Evolutionary conservation across 2,888 invertebrate species (phyloP), one percentile per base, ranked within the genome.

Genomic region (Sericinus montela): DNA sequence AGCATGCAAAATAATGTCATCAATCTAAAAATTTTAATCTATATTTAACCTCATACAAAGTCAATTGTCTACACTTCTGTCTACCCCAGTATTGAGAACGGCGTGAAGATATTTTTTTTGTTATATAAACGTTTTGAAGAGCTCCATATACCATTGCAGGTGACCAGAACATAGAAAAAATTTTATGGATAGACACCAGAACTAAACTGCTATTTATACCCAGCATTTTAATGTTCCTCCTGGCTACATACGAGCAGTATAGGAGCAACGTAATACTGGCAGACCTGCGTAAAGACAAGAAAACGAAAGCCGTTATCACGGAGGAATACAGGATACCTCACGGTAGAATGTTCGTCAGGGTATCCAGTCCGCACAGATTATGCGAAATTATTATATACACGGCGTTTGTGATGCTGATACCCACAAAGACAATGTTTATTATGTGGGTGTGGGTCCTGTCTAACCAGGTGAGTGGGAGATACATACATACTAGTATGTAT

Each of bases 281-380:
- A 0, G 92, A 92, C 69, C 83, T 97, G 37, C 89, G 98, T 3
- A 95, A 92, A 81, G 91, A 94, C 72, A 84, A 91, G 59, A 90
- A 90, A 66, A 92, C 92, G 57, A 94, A 94, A 1, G 68, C 89
- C 53, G 89, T 94, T 0, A 89, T 93, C 0, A 92, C 92, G 0
- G 92, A 93, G 47, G 90, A 91, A 13, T 94, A 97, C 74, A 90
- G 91, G 52, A 79, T 97, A 57, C 97, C 97, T 0, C 72, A 80
- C 30, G 96, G 96, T 1, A 93, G 94, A 42, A 90, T 93, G 79
- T 98, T 97, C 69, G 89, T 94, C 30, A 88, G 90, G 48, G 89
- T 97, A 0, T 95, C 97, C 0, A 94, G 94, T 48, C 97, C 97
- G 0, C 95, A 97, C 63, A 93, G 95, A 73, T 84, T 94, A 60